Evolutionary conservation across 1,140 invertebrate species (phyloP), one percentile per base, ranked within the genome.

Genomic region (Limonius californicus): DNA sequence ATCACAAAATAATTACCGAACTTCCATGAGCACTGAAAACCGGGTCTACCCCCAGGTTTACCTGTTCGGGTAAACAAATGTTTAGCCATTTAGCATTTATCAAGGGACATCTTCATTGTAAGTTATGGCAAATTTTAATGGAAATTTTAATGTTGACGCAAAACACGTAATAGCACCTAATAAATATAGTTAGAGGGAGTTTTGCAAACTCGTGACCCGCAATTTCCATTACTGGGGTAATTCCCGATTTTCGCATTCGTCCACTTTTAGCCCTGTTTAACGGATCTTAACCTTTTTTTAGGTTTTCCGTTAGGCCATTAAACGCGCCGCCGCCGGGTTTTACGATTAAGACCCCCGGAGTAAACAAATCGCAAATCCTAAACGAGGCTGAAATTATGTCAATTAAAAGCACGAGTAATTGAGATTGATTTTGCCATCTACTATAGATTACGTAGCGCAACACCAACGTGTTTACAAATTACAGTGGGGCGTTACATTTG

Each of bases 391-490:
- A 39, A 39, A 39, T 39, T 39, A 14, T 39, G 35, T 39, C 35
- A 39, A 39, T 39, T 39, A 39, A 39, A 39, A 9, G n/a, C 35
- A 11, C 8, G 35, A 39, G 35, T 39, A 39, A 39, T 39, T 39
- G 35, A 39, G 35, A 39, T 39, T 39, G 35, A 39, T 39, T 39
- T 39, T 39, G 7, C 35, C n/a, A 39, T 39, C n/a, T 14, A 39
- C 35, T 14, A 39, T 39, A 39, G 35, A 39, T 39, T 39, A 39
- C 35, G 35, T 39, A 39, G 35, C n/a, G 35, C 35, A 39, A 39
- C 35, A 39, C 35, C 35, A 39, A 39, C 35, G 35, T 39, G 35
- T 39, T 39, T 39, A 39, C 35, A 39, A 39, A 39, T 39, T 39
- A 39, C 35, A 39, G 35, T 14, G 8, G 35, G 35, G 35, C 35